phyloP scores from a whole-genome alignment of 2,797 vertebrate species.

The Crotalus adamanteus region DNA sequence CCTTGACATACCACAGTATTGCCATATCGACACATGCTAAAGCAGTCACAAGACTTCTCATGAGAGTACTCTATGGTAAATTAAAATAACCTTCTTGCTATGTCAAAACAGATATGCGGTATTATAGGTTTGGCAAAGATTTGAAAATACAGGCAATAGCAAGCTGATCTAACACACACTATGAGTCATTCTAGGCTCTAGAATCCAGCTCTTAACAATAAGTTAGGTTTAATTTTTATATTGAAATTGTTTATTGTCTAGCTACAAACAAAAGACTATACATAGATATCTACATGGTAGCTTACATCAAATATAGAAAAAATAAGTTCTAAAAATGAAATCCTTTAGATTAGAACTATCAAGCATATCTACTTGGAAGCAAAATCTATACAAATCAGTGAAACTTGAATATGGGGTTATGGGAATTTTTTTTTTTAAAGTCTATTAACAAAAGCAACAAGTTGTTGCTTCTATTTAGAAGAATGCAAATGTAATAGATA shows the following conservation, averaged over 20 bases:
- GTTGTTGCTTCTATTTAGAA: not conserved
- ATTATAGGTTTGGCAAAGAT: not conserved
- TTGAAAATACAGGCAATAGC: not conserved
- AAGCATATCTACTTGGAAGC: not conserved
- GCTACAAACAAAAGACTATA: not conserved
- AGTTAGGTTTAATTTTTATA: not conserved
- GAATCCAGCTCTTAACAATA: not conserved
- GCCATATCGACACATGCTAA: not conserved
- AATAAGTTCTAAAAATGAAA: not conserved
- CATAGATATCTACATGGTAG: not conserved
- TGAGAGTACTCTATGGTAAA: not conserved
- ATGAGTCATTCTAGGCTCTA: not conserved
- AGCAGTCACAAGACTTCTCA: not conserved
- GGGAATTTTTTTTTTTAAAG: not conserved
- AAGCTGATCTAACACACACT: not conserved
- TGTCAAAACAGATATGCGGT: not conserved
- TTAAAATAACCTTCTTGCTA: not conserved
- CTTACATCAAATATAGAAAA: not conserved
- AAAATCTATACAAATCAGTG: not conserved
- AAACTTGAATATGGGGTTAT: not conserved
- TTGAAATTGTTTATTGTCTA: not conserved
- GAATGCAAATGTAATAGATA: not conserved
- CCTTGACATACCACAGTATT: not conserved
- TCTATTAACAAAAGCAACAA: not conserved
- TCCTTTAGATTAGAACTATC: not conserved